Evolutionary conservation across 2,113 vertebrate species (phyloP).

Genomic region (Tor tambroides): DNA sequence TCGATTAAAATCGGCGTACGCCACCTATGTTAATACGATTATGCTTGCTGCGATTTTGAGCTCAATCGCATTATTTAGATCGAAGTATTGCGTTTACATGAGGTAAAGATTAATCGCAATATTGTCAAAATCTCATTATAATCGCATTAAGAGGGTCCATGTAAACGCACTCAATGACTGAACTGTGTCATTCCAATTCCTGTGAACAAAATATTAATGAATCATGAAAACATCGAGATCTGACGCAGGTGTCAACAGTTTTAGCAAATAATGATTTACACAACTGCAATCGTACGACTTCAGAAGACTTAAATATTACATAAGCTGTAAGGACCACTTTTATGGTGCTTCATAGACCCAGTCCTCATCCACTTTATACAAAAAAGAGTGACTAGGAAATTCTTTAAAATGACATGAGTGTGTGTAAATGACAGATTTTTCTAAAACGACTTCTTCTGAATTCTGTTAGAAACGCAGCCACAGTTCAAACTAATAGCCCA

Average conservation of each 20-base stretch:
- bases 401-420: not conserved
- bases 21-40: too few species aligned
- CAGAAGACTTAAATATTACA: not conserved
- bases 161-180: too few species aligned
- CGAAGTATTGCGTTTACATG: too few species aligned
- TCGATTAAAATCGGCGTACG: too few species aligned
- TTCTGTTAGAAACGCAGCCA: not conserved
- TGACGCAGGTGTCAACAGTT: not conserved
- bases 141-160: too few species aligned
- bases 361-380: not conserved
- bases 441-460: not conserved
- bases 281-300: not conserved
- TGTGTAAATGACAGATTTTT: not conserved
- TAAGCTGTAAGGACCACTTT: not conserved
- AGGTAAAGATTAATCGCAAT: too few species aligned
- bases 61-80: too few species aligned
- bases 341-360: not conserved
- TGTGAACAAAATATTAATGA: not conserved
- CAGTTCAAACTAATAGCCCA: not conserved
- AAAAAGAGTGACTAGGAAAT: constrained; percentile 3
- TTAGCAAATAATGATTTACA: not conserved
- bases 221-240: not conserved
- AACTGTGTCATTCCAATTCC: not conserved
- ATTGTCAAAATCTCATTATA: too few species aligned
- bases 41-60: too few species aligned